Conservation (phyloP, 1,140 invertebrate genomes). For the Neodiprion virginianus region DNA sequence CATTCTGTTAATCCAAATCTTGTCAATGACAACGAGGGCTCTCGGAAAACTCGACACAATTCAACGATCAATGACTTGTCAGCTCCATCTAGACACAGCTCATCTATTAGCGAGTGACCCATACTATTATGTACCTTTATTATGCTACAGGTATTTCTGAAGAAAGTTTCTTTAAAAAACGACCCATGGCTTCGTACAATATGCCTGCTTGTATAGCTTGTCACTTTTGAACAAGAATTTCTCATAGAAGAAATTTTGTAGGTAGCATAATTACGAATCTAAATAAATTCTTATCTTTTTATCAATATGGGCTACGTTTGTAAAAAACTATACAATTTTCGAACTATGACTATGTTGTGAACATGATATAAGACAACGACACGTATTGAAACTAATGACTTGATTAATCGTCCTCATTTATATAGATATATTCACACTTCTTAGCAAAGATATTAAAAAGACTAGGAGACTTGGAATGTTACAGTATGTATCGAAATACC, state of each 20-base stretch:
- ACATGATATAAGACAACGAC: not conserved
- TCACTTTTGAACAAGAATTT: not conserved
- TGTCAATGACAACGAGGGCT: slow-evolving; percentile 65
- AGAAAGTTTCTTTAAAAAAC: not conserved
- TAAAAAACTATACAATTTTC: not conserved
- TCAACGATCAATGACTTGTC: slow-evolving; percentile 66
- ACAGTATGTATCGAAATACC: not conserved
- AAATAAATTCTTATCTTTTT: not conserved
- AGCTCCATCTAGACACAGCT: slow-evolving; percentile 60
- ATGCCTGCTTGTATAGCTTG: slow-evolving; percentile 2
- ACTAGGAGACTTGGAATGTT: not conserved
- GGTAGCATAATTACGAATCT: not conserved
- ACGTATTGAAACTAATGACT: too few relatives aligned
- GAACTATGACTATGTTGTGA: not conserved
- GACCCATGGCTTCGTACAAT: not conserved
- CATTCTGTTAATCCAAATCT: slow-evolving; percentile 66
- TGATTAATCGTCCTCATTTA: too few relatives aligned
- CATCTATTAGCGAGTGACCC: slow-evolving; percentile 67
- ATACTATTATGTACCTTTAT: not conserved
- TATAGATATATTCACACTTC: too few relatives aligned
- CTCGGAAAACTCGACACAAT: slow-evolving; percentile 71
- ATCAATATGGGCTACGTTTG: not conserved
- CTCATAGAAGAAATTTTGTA: not conserved
- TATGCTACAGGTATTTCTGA: not conserved
- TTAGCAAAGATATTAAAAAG: not conserved